Evolutionary conservation across 2,888 invertebrate genomes (phyloP).

Genomic region (Listrodromus nycthemerus): DNA sequence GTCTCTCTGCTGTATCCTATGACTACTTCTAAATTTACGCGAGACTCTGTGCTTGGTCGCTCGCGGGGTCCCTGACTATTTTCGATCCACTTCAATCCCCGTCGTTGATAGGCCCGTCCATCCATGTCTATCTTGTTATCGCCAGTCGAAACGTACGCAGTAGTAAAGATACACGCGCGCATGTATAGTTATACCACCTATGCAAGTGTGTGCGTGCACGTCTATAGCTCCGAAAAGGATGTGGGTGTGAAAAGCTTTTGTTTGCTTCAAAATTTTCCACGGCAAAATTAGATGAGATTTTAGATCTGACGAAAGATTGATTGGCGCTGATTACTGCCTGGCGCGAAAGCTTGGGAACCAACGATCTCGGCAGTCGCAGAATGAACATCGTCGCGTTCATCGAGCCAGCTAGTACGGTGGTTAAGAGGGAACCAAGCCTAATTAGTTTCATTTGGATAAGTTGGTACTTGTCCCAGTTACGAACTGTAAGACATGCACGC

Average conservation of each 20-base stretch:
- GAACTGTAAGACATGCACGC: not conserved
- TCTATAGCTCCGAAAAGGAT: not conserved
- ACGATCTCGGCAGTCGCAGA: conserved; percentile 22
- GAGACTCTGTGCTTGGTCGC: conserved; percentile 26
- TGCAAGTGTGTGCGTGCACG: not conserved
- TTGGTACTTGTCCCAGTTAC: conserved; percentile 77
- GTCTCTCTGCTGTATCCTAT: conserved; percentile 8
- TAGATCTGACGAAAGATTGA: not conserved
- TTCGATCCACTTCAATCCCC: conserved; percentile 46
- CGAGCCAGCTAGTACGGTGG: conserved; percentile 33
- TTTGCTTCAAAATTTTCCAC: conserved; percentile 7
- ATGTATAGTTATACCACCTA: not conserved
- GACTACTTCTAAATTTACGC: conserved; percentile 62
- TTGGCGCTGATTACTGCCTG: conserved; percentile 21
- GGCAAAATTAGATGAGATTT: not conserved
- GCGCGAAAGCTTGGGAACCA: conserved; percentile 10
- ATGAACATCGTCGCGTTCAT: conserved; percentile 33
- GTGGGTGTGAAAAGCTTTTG: conserved; percentile 6
- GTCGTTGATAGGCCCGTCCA: conserved; percentile 23
- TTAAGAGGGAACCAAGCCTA: conserved; percentile 67
- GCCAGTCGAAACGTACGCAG: conserved; percentile 4
- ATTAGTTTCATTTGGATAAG: conserved; percentile 76
- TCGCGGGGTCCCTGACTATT: conserved; percentile 57
- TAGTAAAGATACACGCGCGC: not conserved
- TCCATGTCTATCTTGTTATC: conserved; percentile 35